phyloP scores from a whole-genome alignment of 2,797 vertebrate genomes.

The Platalea minor region DNA sequence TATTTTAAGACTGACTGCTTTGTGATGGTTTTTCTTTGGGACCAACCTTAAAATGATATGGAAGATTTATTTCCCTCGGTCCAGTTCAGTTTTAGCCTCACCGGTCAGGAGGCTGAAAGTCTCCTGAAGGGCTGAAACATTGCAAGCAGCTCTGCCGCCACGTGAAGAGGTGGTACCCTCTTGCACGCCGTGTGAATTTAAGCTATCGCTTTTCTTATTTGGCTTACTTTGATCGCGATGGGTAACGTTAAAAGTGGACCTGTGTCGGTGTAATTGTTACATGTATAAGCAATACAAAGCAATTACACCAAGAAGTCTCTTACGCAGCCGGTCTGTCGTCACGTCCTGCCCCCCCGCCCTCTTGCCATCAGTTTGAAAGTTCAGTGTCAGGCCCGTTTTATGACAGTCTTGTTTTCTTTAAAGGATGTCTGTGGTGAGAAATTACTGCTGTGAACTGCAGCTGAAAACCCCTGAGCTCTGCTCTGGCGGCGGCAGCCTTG shows the following conservation, averaged over 20 bases:
- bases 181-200: background rate
- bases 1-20: background rate
- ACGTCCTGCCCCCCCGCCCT: fast-evolving
- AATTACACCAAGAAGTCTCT: background rate
- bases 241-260: background rate
- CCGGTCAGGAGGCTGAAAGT: background rate
- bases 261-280: background rate
- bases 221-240: background rate
- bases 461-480: background rate
- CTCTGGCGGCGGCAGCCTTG: background rate
- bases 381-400: background rate
- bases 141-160: background rate
- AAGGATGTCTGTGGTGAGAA: background rate
- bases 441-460: background rate
- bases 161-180: fast-evolving
- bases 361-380: background rate
- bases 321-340: fast-evolving
- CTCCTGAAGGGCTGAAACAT: background rate
- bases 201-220: background rate
- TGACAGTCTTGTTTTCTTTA: background rate
- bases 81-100: background rate
- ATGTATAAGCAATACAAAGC: background rate
- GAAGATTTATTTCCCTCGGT: background rate
- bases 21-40: background rate
- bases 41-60: fast-evolving